These are phyloP conservation scores for Eutrigla gurnardus DNA, from an alignment of 2,797 vertebrate species.

Conservation along the genomic window DNA sequence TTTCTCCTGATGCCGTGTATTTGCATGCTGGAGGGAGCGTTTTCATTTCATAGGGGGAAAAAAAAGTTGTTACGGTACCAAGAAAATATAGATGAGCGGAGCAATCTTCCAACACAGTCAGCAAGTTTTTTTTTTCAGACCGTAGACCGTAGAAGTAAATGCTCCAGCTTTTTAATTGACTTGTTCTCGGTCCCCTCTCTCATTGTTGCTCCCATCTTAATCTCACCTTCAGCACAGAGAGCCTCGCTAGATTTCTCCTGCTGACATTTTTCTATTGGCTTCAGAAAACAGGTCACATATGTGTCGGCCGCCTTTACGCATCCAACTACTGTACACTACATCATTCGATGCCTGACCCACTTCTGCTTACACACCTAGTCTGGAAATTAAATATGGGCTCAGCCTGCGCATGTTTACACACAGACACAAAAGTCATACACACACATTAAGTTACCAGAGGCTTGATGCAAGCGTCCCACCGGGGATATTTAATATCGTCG, in stretches of 20 bases:
- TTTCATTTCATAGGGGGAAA: constrained; percentile 33
- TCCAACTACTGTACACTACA: constrained; percentile 38
- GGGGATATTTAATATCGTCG: constrained; percentile 71
- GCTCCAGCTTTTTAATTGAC: constrained; percentile 69
- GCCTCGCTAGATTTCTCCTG: constrained; percentile 68
- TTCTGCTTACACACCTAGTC: constrained; percentile 51
- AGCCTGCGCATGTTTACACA: constrained; percentile 44
- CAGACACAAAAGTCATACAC: constrained; percentile 29
- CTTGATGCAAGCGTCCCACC: constrained; percentile 55
- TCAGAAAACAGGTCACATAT: constrained; percentile 61
- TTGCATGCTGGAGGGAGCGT: constrained; percentile 56
- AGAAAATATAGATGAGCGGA: constrained; percentile 67
- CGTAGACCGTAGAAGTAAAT: constrained; percentile 56
- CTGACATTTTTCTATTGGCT: constrained; percentile 53
- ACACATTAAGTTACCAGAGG: constrained; percentile 39
- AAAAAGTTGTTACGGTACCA: constrained; percentile 52
- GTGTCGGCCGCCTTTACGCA: constrained; percentile 55
- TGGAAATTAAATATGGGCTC: constrained; percentile 52
- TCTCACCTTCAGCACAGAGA: constrained; percentile 59
- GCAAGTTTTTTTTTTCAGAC: constrained; percentile 38
- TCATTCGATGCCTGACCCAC: constrained; percentile 61
- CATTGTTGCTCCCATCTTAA: constrained; percentile 68
- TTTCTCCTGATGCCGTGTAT: constrained; percentile 64
- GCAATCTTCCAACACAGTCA: constrained; percentile 61
- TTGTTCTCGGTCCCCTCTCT: constrained; percentile 49